Evolutionary conservation across 2,797 vertebrate species (phyloP), one percentile per base, ranked within the genome.

Genomic region (Arctocebus calabarensis): DNA sequence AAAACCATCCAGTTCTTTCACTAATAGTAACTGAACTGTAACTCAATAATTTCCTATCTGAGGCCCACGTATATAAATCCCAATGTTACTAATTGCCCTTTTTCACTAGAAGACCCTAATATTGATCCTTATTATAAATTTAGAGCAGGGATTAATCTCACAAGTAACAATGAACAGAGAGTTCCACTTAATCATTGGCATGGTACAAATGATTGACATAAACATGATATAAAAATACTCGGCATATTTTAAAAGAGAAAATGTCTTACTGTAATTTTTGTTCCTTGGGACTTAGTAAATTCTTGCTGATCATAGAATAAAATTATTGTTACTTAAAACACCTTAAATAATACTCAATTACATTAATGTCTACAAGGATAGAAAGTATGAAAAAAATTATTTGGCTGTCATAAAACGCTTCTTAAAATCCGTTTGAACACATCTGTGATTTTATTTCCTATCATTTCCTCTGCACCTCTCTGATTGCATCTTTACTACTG

Each of bases 281-380:
- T 57, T 84, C 6, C 55, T 79, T 74, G 90, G 5, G 1, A 66
- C 2, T 40, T 52, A 64, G 27, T 32, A 94, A 79, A 92, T 75
- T 83, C 29, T 45, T 95, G 20, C 25, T 66, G 20, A 74, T 77
- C 32, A 62, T 79, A 93, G 66, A 87, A 90, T 85, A 62, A 32
- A 6, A 79, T 85, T 84, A 52, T 55, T 82, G 37, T 70, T 78
- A 75, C 40, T 29, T 84, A 55, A 78, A 83, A 19, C 22, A 88
- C 16, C 85, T 59, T 19, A 85, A 37, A 34, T 22, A 88, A 57
- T 5, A 61, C 2, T 73, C 2, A 66, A 32, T 66, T n/a, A 84
- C 48, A 62, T 57, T 57, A 92, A 83, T 83, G 40, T 62, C 7
- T 45, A 10, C 37, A 87, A 81, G 84, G 43, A 79, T 32, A 62